Percentiles rank a stretch among this genome's conserved stretches.
Evolutionary conservation across 23 tunicate species (phyloP).

Genomic region (Botrylloides violaceus): DNA sequence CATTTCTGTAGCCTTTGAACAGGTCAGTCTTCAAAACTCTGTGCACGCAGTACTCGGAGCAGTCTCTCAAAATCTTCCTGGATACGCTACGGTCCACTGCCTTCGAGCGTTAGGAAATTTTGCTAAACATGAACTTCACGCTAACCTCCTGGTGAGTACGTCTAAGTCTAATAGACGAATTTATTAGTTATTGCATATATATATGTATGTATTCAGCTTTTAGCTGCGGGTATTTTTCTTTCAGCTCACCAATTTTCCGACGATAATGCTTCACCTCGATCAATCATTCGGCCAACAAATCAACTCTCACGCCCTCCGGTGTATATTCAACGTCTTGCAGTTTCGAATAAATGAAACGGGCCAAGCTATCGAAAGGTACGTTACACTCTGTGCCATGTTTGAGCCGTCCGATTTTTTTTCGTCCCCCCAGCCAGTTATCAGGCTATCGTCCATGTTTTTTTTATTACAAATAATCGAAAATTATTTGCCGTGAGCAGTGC

Average conservation of each 20-base stretch:
- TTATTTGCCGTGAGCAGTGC: no score
- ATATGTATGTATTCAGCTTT: not conserved
- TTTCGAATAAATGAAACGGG: conserved; percentile 30
- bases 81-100: conserved; percentile 44
- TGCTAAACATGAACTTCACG: conserved; percentile 36
- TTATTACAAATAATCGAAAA: no score
- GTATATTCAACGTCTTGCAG: conserved; percentile 38
- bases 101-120: conserved; percentile 61
- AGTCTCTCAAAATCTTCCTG: conserved; percentile 30
- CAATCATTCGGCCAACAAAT: conserved; percentile 17
- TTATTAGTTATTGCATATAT: not conserved
- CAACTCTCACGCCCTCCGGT: conserved; percentile 37
- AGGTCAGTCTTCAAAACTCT: conserved; percentile 54
- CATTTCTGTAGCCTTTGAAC: no score
- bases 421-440: no score
- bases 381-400: not conserved
- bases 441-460: no score
- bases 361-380: conserved; percentile 35
- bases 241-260: conserved; percentile 26
- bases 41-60: conserved; percentile 39
- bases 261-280: conserved; percentile 22
- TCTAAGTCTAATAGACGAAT: not conserved
- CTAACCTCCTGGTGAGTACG: conserved; percentile 35
- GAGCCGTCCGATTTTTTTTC: not conserved
- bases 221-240: not conserved